Conservation (phyloP, 2,113 vertebrate species). For the Callaeas wilsoni region DNA sequence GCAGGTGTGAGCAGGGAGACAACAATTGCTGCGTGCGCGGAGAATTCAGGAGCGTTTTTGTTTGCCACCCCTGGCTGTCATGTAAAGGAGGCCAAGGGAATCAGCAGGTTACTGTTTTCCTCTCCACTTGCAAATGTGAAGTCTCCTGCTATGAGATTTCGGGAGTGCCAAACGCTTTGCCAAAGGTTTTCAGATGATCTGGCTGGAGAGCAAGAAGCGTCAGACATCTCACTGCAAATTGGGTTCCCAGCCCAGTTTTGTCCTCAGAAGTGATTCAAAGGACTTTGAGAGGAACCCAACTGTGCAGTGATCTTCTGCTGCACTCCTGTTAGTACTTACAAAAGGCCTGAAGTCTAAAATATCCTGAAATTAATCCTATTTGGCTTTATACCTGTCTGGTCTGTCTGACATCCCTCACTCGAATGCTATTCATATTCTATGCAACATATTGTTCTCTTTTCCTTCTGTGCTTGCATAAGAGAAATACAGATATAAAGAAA, state of each 20-base stretch:
- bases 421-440: neutral
- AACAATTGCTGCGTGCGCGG: neutral
- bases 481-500: neutral
- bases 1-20: neutral
- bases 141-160: slow-evolving; percentile 7
- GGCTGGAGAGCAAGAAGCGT: slow-evolving; percentile 43
- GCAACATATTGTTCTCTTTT: neutral
- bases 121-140: slow-evolving; percentile 30
- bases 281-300: neutral
- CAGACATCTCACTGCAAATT: slow-evolving; percentile 24
- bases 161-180: slow-evolving; percentile 14
- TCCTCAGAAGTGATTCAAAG: neutral
- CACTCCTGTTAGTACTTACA: neutral
- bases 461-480: neutral
- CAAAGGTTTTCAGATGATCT: slow-evolving; percentile 47
- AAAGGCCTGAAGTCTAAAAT: neutral
- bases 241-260: slow-evolving; percentile 28
- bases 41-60: neutral
- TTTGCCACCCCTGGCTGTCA: neutral
- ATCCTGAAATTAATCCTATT: neutral
- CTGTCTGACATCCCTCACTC: neutral
- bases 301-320: neutral
- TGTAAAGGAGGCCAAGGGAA: neutral
- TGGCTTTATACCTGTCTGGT: neutral
- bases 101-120: slow-evolving; percentile 22